Evolutionary conservation across 1,140 invertebrate genomes (phyloP).

Genomic region (Xylocopa sonorina): DNA sequence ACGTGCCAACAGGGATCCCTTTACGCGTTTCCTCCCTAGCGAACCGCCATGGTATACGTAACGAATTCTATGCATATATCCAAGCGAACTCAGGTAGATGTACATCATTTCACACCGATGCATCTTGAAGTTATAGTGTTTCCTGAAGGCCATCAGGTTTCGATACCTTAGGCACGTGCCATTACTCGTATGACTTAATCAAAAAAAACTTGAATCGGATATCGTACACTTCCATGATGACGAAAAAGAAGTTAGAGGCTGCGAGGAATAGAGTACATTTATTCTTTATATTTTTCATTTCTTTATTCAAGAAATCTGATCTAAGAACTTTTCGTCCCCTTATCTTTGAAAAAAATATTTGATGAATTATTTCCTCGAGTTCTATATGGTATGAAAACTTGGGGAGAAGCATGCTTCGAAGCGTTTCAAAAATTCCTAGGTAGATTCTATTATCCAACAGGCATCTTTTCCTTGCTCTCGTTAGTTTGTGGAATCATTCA

Average conservation of each 20-base stretch:
- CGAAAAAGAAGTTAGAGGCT: too few species aligned
- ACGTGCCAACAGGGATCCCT: conserved; percentile 63
- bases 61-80: conserved; percentile 25
- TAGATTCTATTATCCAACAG: not conserved
- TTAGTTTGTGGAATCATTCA: not conserved
- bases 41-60: conserved; percentile 3
- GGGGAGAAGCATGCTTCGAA: not conserved
- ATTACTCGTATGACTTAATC: not conserved
- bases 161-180: conserved; percentile 53
- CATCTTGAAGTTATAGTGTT: conserved; percentile 62
- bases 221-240: too few species aligned
- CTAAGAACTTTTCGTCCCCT: too few species aligned
- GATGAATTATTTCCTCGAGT: too few species aligned
- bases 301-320: too few species aligned
- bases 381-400: too few species aligned
- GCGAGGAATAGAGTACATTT: too few species aligned
- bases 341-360: too few species aligned
- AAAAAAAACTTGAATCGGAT: not conserved
- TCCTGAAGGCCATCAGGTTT: conserved; percentile 45
- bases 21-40: conserved; percentile 50
- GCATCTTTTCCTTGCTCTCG: not conserved
- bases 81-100: conserved; percentile 26
- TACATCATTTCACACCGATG: conserved; percentile 60
- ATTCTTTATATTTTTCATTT: too few species aligned
- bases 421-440: not conserved